Base-by-base conservation (phyloP, 2,888 invertebrate genomes). In the Cenopis cana region DNA sequence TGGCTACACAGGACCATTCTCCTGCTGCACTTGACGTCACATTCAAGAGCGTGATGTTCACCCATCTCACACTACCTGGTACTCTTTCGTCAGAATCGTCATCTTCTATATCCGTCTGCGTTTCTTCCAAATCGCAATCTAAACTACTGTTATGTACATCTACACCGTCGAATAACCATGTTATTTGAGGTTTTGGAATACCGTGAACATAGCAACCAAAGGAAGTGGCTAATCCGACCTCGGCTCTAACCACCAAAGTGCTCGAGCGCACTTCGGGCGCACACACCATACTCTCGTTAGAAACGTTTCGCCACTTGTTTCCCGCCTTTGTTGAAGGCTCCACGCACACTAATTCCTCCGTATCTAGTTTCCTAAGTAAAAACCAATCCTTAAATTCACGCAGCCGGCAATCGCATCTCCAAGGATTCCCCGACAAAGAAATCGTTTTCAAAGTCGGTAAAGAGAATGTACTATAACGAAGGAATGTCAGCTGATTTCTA, bases 351-450 rank as follows among this genome's bases (percentile, higher is more conserved):
- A 98, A 94, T 54, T 97, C 95, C 75, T 96, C 95, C 12, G 97
- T 96, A 74, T 96, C 96, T 66, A 98, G 93, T 79, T 97, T 97
- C 79, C 96, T 96, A 65, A 95, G 94, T 66, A 97, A 94, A 84
- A 97, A 96, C 97, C 98, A 98, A 78, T 95, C 95, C 72, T 98
- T 95, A 79, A 98, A 97, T 72, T 96, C 96, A 65, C 97, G 95
- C 72, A 98, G 89, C 75, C 96, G 95, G 87, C 98, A 98, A 86
- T 98, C 98, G 86, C 98, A 98, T 81, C 95, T 95, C 98, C 98
- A 98, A 6, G 97, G 97, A 87, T 98, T 98, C 38, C 96, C 96
- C 75, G 97, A 97, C 66, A 98, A 88, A 12, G 96, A 95, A 41
- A 98, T 93, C 1, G 97, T 97, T 89, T 97, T 98, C 73, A 98